Evolutionary conservation across 2,797 vertebrate genomes (phyloP).

Genomic region (Ispidina picta): DNA sequence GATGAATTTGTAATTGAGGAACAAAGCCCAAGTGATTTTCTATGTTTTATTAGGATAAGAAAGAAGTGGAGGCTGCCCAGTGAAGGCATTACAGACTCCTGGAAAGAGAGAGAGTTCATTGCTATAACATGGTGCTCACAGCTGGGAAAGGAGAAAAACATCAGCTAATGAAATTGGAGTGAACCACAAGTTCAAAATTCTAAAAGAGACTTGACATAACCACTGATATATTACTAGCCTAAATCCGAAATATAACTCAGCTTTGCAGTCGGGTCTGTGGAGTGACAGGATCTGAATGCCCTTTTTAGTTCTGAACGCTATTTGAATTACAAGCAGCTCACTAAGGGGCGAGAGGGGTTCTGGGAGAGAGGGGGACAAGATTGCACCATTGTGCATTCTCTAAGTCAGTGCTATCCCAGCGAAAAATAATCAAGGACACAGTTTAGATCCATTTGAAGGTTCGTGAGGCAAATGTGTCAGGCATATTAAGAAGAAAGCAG

Average conservation of each 20-base stretch:
- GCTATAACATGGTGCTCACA: fast-evolving
- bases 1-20: conserved; percentile 14
- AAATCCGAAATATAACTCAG: conserved; percentile 20
- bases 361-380: background rate
- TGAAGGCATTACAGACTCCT: background rate
- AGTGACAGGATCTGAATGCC: background rate
- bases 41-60: background rate
- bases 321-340: background rate
- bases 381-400: background rate
- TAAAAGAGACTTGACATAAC: background rate
- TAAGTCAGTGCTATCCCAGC: background rate
- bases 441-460: background rate
- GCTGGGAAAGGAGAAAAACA: background rate
- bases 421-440: background rate
- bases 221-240: background rate
- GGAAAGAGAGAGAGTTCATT: background rate
- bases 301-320: background rate
- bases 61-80: background rate
- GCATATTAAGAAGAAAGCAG: background rate
- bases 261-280: background rate
- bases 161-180: background rate
- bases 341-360: background rate
- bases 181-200: background rate
- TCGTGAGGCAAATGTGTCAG: background rate
- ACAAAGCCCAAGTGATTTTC: conserved; percentile 8